phyloP scores from a whole-genome alignment of 1,140 invertebrate species.

The Sarcophaga bullata region DNA sequence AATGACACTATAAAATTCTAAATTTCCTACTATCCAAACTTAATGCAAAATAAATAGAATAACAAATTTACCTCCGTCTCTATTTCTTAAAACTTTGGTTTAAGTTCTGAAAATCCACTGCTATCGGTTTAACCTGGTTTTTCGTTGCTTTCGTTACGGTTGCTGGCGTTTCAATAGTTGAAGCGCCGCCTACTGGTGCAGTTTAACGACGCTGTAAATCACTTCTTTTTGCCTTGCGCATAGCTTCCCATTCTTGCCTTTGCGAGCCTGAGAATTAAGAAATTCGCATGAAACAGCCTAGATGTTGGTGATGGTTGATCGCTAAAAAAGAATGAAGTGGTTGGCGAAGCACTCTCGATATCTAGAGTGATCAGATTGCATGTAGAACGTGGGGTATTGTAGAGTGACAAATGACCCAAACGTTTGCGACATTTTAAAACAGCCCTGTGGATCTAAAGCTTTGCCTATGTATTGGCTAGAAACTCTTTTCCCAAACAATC shows the following conservation, averaged over 20 bases:
- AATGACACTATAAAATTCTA: too few relatives aligned
- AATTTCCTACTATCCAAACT: too few relatives aligned
- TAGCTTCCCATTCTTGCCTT: conserved; percentile 33
- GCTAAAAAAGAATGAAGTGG: conserved; percentile 28
- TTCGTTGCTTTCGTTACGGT: not conserved
- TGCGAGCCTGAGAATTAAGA: conserved; percentile 25
- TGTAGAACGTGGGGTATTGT: conserved; percentile 1
- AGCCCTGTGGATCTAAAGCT: conserved; percentile 53
- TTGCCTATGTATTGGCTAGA: conserved; percentile 62
- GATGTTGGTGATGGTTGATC: conserved; percentile 26
- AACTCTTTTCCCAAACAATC: conserved; percentile 64
- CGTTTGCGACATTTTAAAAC: conserved; percentile 54
- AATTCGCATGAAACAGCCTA: conserved; percentile 34
- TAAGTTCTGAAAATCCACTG: conserved; percentile 15
- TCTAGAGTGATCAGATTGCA: conserved; percentile 20
- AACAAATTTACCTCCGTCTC: not conserved
- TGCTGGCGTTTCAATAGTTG: not conserved
- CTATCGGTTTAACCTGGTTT: not conserved
- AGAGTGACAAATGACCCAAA: not conserved
- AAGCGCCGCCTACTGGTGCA: not conserved
- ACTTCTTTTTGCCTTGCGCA: conserved; percentile 2
- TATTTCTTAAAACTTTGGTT: conserved; percentile 29
- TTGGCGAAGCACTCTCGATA: conserved; percentile 27
- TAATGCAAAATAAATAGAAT: too few relatives aligned
- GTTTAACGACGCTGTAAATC: not conserved